Evolutionary conservation across 1,140 invertebrate genomes (phyloP).

Genomic region (Heliothis subflexa): DNA sequence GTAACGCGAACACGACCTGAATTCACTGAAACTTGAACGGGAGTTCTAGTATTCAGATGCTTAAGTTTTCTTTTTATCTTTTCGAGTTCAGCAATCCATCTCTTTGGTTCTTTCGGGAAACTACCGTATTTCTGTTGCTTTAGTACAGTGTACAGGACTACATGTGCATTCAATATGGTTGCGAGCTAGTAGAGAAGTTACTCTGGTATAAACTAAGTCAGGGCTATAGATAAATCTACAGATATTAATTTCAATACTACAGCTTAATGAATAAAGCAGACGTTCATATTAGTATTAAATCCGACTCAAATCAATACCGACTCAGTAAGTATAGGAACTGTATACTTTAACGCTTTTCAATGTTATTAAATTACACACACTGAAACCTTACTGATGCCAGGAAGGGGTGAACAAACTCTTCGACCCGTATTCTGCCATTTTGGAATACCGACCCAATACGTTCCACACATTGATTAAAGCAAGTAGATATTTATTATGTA

Average conservation of each 20-base stretch:
- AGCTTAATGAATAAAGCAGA: neutral
- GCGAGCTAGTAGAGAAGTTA: too few relatives aligned
- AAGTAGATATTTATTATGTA: slow-evolving; percentile 44
- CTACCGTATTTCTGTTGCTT: neutral
- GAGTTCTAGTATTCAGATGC: neutral
- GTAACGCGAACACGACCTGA: neutral
- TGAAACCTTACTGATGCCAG: slow-evolving; percentile 16
- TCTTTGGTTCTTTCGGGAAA: neutral
- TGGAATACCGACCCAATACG: slow-evolving; percentile 3
- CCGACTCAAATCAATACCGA: slow-evolving; percentile 1
- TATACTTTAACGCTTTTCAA: neutral
- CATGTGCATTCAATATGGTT: too few relatives aligned
- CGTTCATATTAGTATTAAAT: slow-evolving; percentile 14
- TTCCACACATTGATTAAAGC: slow-evolving; percentile 24
- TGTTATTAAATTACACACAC: slow-evolving; percentile 17
- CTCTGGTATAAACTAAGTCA: too few relatives aligned
- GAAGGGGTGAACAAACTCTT: slow-evolving; percentile 15
- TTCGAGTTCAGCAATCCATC: slow-evolving; percentile 12
- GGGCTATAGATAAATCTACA: too few relatives aligned
- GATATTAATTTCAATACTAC: neutral
- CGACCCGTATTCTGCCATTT: slow-evolving; percentile 15
- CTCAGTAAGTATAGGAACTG: neutral
- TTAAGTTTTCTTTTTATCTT: slow-evolving; percentile 14
- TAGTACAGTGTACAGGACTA: neutral
- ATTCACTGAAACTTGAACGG: neutral